A percentile compares a stretch with the other conserved stretches of the same genome.
Conservation (phyloP, 2,888 invertebrate species). For the Agriopis marginaria region DNA sequence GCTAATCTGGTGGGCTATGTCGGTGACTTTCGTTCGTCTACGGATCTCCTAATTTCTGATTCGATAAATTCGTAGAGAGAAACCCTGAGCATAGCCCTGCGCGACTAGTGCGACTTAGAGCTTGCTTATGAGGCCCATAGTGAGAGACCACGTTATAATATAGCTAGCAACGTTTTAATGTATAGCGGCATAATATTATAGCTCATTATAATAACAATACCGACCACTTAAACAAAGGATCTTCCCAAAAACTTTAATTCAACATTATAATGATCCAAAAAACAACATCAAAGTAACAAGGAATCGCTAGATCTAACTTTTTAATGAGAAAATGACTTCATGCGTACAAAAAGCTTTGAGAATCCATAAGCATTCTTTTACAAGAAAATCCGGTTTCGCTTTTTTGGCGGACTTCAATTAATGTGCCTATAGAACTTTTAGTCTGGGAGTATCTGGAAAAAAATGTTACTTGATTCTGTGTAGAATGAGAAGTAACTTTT, state of each 20-base stretch:
- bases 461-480: not conserved
- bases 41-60: no score
- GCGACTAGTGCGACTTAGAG: no score
- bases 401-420: slow-evolving; percentile 35
- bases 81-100: no score
- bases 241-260: slow-evolving; percentile 16
- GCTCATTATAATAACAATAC: not conserved
- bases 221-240: slow-evolving; percentile 12
- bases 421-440: slow-evolving; percentile 21
- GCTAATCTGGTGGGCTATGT: no score
- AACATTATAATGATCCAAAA: slow-evolving; percentile 23
- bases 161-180: no score
- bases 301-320: slow-evolving; percentile 26
- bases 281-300: slow-evolving; percentile 25
- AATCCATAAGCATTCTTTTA: slow-evolving; percentile 31
- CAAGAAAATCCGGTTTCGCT: slow-evolving; percentile 38
- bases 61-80: no score
- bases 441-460: not conserved
- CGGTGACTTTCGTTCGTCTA: no score
- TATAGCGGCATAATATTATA: no score
- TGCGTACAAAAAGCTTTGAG: slow-evolving; percentile 35
- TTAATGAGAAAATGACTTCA: slow-evolving; percentile 40
- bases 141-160: no score
- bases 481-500: not conserved
- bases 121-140: no score